Conservation (phyloP, 2,797 vertebrate genomes). For the Eurystomus glaucurus region DNA sequence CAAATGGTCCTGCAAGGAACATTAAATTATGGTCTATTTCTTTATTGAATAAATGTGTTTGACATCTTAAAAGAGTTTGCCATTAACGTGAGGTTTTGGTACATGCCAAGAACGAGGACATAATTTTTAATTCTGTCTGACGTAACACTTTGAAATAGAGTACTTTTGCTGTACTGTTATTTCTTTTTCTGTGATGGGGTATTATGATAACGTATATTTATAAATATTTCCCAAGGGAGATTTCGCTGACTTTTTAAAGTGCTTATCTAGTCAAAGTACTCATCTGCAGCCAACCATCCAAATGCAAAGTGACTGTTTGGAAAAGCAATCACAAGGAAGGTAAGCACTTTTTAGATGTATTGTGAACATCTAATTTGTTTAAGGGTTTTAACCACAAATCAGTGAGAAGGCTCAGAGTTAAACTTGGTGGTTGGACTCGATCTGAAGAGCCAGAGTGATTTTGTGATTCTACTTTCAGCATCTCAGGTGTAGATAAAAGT, state of each 20-base stretch:
- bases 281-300: not conserved
- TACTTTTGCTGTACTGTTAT: not conserved
- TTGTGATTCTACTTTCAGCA: not conserved
- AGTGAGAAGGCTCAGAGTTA: not conserved
- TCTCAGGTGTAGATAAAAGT: not conserved
- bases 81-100: not conserved
- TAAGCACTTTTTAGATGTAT: not conserved
- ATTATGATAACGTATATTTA: not conserved
- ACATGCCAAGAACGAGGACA: not conserved
- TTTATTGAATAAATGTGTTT: not conserved
- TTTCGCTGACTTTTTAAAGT: not conserved
- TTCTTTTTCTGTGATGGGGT: not conserved
- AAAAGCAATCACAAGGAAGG: not conserved
- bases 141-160: not conserved
- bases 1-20: not conserved
- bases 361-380: not conserved
- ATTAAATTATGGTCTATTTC: not conserved
- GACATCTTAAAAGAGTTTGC: not conserved
- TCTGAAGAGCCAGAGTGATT: too few species aligned
- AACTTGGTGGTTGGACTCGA: not conserved
- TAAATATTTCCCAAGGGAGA: not conserved
- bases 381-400: not conserved
- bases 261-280: not conserved
- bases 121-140: not conserved
- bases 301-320: not conserved